phyloP scores from a whole-genome alignment of 2,797 vertebrate genomes.

The Dendrocincla fuliginosa region DNA sequence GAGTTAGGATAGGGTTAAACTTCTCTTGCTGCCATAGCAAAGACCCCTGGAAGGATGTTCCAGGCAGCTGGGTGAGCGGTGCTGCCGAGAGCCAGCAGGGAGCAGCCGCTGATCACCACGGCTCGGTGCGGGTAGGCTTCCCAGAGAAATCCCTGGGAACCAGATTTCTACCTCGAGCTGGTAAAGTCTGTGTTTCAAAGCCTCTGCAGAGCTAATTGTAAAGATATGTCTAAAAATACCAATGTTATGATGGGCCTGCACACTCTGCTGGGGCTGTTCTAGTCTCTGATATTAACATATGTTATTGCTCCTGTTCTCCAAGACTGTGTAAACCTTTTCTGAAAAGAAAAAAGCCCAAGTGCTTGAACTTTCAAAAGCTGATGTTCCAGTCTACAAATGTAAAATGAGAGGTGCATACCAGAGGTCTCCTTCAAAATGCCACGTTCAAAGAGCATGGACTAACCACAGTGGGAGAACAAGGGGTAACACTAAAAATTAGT shows the following conservation, averaged over 20 bases:
- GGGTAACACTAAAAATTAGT: neutral
- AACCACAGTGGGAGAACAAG: neutral
- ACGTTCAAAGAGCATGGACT: neutral
- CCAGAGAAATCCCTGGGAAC: neutral
- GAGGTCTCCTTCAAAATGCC: neutral
- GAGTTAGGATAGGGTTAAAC: neutral
- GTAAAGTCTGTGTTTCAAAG: neutral
- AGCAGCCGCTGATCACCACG: slow-evolving; percentile 39
- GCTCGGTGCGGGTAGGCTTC: neutral
- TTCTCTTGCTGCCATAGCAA: neutral
- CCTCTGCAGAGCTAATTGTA: neutral
- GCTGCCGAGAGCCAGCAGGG: slow-evolving; percentile 55
- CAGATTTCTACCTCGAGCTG: neutral
- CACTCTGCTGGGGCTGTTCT: neutral
- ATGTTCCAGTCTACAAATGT: neutral
- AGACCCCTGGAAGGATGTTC: neutral
- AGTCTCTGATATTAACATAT: neutral
- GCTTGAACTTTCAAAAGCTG: neutral
- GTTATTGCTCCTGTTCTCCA: neutral
- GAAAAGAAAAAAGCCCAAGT: neutral
- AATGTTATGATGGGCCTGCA: neutral
- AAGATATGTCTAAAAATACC: slow-evolving; percentile 37
- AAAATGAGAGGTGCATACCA: neutral
- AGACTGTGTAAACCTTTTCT: neutral
- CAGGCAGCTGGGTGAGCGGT: neutral